Evolutionary conservation across 1,140 invertebrate species (phyloP), one percentile per base, ranked within the genome.

Genomic region (Charaxes varanes): DNA sequence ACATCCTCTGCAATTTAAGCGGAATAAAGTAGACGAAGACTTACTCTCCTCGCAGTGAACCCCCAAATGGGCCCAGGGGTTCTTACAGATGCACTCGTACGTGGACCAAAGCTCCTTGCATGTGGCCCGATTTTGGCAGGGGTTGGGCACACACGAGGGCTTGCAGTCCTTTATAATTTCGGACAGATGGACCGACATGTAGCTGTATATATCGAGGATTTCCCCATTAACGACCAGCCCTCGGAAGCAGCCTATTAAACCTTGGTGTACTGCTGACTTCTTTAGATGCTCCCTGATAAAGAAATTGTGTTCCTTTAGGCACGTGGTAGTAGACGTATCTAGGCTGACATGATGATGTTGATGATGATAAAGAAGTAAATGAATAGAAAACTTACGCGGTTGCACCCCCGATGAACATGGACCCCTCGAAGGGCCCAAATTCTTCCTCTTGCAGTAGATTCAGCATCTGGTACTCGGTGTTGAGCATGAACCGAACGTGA

Each of bases 81-180:
- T 97, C 58, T 91, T 90, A 80, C 93, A 95, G 37, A 94, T 92
- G 67, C 96, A 97, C 60, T 93, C 90, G 67, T 96, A 97, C 6
- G 91, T 92, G 22, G 93, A 95, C 96, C 96, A 98, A 1, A 94
- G 85, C 78, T 98, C 96, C 51, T 94, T 92, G 78, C 96, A 98
- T 43, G 88, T 90, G 0, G 93, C 95, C 16, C 91, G 93, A 74
- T 98, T 97, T 80, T 93, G 89, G 74, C 96, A 98, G 11, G 96
- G 95, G 69, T 96, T 96, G 0, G 95, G 94, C 52, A 95, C 93
- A 83, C 96, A 98, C 0, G 93, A 96, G 2, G 95, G 94, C 67
- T 94, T 94, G 66, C 96, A 98, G 67, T 96, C 94, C 72, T 93
- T 93, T 21, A 95, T 94, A 37, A 97, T 95, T 81, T 95, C 93